Percentiles rank a stretch among this genome's conserved stretches.
These are phyloP conservation scores for Alexandromys oeconomus DNA, from an alignment of 2,797 vertebrate species.

Conservation along the genomic window DNA sequence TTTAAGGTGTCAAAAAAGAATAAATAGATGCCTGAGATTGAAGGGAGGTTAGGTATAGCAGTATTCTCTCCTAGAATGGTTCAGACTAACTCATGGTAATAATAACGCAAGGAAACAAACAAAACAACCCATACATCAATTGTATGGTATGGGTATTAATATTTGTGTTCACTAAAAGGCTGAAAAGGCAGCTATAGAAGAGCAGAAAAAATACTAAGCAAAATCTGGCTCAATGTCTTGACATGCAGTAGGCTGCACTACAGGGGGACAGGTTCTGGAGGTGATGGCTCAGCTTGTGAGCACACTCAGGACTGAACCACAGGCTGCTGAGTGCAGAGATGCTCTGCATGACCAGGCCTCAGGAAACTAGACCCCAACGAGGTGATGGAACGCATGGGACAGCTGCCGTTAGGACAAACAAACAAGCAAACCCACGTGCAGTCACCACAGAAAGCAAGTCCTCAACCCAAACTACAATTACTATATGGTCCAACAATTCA, in stretches of 20 bases:
- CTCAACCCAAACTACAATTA: background rate
- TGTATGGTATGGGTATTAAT: background rate
- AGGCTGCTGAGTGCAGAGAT: background rate
- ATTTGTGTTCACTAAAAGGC: background rate
- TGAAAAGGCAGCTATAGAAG: background rate
- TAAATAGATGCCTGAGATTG: background rate
- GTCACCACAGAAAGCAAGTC: background rate
- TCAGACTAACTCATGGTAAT: constrained; percentile 40
- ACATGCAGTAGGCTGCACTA: no score
- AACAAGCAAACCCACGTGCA: background rate
- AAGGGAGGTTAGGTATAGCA: background rate
- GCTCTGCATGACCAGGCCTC: background rate
- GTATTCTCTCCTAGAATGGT: background rate
- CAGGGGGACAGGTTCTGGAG: background rate
- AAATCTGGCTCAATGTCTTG: background rate
- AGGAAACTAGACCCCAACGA: background rate
- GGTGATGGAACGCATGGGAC: background rate
- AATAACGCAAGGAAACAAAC: background rate
- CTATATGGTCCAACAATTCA: background rate
- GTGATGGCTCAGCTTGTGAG: background rate
- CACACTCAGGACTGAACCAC: background rate
- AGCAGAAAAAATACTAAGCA: background rate
- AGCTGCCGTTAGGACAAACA: background rate
- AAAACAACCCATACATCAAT: background rate
- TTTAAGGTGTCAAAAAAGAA: constrained; percentile 31